phyloP scores from a whole-genome alignment of 2,113 vertebrate species.

The Struthio camelus region DNA sequence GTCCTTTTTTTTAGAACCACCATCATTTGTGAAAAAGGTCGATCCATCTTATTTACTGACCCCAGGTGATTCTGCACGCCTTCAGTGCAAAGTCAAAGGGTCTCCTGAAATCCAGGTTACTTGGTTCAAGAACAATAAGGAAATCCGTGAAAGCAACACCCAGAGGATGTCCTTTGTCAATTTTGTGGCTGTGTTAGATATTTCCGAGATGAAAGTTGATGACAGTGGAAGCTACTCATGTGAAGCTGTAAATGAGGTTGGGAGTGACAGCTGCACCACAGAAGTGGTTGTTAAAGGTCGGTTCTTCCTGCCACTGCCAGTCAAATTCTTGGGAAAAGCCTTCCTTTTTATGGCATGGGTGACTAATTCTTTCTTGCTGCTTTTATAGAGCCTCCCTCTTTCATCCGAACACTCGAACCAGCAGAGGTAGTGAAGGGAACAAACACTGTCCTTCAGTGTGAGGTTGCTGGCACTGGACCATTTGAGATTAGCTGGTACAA shows the following conservation, averaged over 20 bases:
- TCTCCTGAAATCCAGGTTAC: constrained; percentile 91
- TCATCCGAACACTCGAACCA: constrained; percentile 89
- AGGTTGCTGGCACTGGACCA: constrained; percentile 89
- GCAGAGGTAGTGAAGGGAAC: constrained; percentile 90
- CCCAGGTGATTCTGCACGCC: constrained; percentile 87
- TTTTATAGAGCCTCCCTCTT: constrained; percentile 91
- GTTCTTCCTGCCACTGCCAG: constrained; percentile 58
- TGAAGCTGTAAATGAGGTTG: constrained; percentile 93
- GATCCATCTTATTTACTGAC: constrained; percentile 94
- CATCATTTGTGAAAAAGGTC: constrained; percentile 92
- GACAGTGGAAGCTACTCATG: constrained; percentile 94
- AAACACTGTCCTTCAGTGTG: constrained; percentile 87
- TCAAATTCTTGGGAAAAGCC: neutral
- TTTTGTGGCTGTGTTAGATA: constrained; percentile 86
- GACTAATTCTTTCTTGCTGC: constrained; percentile 54
- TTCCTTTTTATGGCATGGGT: neutral
- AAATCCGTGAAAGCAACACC: constrained; percentile 87
- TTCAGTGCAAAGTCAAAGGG: constrained; percentile 92
- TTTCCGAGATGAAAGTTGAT: constrained; percentile 82
- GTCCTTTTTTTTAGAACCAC: constrained; percentile 84
- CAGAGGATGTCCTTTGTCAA: constrained; percentile 86
- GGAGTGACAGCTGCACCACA: constrained; percentile 89
- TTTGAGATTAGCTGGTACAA: constrained; percentile 98
- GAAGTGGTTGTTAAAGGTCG: constrained; percentile 94
- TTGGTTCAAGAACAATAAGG: constrained; percentile 96